These are phyloP conservation scores for Hirundo rustica DNA, from an alignment of 2,797 vertebrate species.

Conservation along the genomic window DNA sequence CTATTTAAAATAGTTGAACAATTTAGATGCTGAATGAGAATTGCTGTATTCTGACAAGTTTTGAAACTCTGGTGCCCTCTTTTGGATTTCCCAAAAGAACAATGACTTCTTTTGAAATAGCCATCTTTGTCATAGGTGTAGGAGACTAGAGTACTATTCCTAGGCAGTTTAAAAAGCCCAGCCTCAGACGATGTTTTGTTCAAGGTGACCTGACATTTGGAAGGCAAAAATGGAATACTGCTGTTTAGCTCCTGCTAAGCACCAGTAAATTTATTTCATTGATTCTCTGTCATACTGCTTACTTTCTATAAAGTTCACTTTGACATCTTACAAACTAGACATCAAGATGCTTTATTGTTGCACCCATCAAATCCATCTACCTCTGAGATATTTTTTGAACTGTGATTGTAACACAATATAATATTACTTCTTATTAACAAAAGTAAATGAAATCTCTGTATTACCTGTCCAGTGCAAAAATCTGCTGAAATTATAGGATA, in stretches of 20 bases:
- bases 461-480: not conserved
- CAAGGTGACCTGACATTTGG: conserved; percentile 9
- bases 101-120: not conserved
- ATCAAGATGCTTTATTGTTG: not conserved
- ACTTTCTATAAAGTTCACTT: not conserved
- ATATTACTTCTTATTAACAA: not conserved
- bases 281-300: conserved; percentile 30
- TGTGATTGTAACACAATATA: not conserved
- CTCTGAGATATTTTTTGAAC: not conserved
- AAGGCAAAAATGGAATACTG: not conserved
- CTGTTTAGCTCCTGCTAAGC: conserved; percentile 36
- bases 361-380: not conserved
- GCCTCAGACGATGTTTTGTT: not conserved
- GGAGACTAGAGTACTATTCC: not conserved
- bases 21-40: not conserved
- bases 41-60: not conserved
- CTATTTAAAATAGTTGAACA: not conserved
- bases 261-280: not conserved
- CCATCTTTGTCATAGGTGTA: not conserved
- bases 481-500: not conserved
- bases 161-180: not conserved
- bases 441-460: conserved; percentile 7
- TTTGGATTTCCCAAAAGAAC: not conserved
- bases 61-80: not conserved
- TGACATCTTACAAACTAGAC: conserved; percentile 38